A percentile compares a stretch with the other conserved stretches of the same genome.
These are phyloP conservation scores for Mellilla xanthometata DNA, from an alignment of 2,888 invertebrate species.

Conservation along the genomic window DNA sequence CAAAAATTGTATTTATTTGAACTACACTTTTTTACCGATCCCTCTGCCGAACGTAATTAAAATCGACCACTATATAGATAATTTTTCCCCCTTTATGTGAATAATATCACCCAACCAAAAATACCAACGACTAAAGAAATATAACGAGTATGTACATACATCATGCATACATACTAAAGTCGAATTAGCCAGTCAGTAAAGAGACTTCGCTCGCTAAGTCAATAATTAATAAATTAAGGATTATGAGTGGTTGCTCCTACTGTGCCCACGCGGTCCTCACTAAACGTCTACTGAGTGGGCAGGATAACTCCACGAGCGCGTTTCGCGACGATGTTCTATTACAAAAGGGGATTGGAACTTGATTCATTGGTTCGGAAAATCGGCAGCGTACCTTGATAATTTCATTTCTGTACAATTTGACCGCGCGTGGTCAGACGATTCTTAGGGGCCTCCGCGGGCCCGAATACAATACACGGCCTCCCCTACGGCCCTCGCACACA, in stretches of 20 bases:
- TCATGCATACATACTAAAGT: too few species aligned
- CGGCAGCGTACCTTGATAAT: conserved; percentile 83
- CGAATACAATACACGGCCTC: conserved; percentile 75
- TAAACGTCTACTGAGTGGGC: conserved; percentile 74
- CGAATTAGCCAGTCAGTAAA: too few species aligned
- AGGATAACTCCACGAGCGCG: conserved; percentile 75
- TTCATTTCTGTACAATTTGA: conserved; percentile 84
- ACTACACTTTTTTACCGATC: too few species aligned
- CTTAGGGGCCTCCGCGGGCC: conserved; percentile 74
- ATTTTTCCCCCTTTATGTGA: too few species aligned
- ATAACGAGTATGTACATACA: too few species aligned
- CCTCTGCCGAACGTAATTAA: too few species aligned
- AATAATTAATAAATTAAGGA: too few species aligned
- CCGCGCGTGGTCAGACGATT: conserved; percentile 80
- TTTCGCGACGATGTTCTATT: conserved; percentile 82
- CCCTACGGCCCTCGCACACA: conserved; percentile 78
- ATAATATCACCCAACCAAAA: too few species aligned
- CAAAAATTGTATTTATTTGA: too few species aligned
- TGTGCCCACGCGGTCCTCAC: conserved; percentile 24
- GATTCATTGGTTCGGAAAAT: conserved; percentile 83
- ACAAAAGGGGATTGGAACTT: conserved; percentile 83
- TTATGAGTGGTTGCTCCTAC: conserved; percentile 6
- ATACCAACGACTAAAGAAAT: too few species aligned
- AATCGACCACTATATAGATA: too few species aligned
- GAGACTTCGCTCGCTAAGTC: too few species aligned